Evolutionary conservation across 37 sponge, comb jelly and placozoan species (phyloP), one percentile per base, ranked within the genome.

Genomic region (Amphimedon queenslandica): DNA sequence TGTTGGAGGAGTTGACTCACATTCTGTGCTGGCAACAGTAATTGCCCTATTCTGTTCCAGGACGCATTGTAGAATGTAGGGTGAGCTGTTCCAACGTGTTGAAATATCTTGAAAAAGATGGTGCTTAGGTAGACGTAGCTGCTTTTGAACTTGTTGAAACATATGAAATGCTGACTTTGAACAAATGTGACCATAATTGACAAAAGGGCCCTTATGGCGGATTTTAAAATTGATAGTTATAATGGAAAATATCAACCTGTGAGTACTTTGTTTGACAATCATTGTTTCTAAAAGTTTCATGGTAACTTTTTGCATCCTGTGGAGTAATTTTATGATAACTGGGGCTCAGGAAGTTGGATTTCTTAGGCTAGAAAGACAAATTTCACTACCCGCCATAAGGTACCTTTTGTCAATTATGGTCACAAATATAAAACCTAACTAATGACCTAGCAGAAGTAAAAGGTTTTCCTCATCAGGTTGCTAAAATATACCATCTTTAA

Each of bases 401-500:
- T n/a, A n/a, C n/a, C n/a, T n/a, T 4, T 6, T 4, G 2, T 80
- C 39, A 57, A 71, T 58, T 38, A 72, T 72, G 24, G 72, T 72
- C 57, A n/a, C n/a, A n/a, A n/a, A n/a, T n/a, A n/a, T n/a, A n/a
- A n/a, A n/a, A n/a, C n/a, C n/a, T n/a, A n/a, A 80, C 80, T 63
- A 80, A 72, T 58, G 33, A 60, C 31, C 73, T 39, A 42, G 71
- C 56, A 57, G 37, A 58, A 25, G 60, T 24, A 80, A 27, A 0
- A 67, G 18, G 34, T 74, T 65, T 20, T 11, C 61, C 5, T 72
- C 72, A 40, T 28, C 72, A 40, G 63, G 61, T 58, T 80, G 80
- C 29, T 35, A 37, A 40, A 80, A 64, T 27, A 71, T 64, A 37
- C 80, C 72, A 71, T 80, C 80, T 33, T 80, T 55, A 20, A 80